Evolutionary conservation across 2,888 invertebrate genomes (phyloP).

Genomic region (Nephrotoma flavescens): DNA sequence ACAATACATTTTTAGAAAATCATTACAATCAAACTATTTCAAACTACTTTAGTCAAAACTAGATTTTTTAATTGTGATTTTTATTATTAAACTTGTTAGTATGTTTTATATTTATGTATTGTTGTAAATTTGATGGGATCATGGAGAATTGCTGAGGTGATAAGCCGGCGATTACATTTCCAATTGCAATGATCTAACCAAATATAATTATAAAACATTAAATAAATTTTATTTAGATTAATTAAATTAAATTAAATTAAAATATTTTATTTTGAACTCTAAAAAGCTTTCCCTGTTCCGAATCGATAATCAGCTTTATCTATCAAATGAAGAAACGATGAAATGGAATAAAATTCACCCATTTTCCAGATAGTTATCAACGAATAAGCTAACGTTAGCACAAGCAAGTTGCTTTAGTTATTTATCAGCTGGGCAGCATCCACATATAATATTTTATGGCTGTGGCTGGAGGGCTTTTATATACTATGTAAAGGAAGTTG

Average conservation of each 20-base stretch:
- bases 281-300: no score
- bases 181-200: background rate
- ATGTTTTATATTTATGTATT: background rate
- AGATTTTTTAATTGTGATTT: background rate
- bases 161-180: background rate
- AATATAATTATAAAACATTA: background rate
- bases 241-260: background rate
- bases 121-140: background rate
- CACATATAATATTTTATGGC: no score
- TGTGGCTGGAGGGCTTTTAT: no score
- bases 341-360: no score
- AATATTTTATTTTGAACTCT: background rate
- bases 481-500: no score
- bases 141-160: background rate
- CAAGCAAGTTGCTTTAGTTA: no score
- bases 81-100: background rate
- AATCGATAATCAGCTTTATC: no score
- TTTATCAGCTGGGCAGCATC: no score
- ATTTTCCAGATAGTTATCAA: no score
- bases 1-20: background rate
- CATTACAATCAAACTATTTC: background rate
- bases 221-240: background rate
- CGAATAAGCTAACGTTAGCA: no score
- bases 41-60: background rate
- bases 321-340: no score